Evolutionary conservation across 2,113 vertebrate species (phyloP), one percentile per base, ranked within the genome.

Genomic region (Aegithalos caudatus): DNA sequence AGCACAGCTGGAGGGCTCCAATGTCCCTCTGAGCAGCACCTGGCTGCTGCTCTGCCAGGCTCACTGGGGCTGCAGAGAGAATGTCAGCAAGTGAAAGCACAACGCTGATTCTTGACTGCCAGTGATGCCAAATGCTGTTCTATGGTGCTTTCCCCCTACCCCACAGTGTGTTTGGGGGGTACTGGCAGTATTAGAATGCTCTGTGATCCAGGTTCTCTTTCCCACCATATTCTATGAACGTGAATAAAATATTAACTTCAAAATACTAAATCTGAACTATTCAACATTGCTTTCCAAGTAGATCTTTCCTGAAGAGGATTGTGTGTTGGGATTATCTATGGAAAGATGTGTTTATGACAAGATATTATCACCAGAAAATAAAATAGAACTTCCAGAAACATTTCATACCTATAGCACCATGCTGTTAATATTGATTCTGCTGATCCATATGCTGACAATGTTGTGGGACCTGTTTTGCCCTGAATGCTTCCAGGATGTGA

Each of bases 111-210:
- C 67, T 13, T 8, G 37, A 6, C 67, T 11, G 28, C 62, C 37
- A 53, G 27, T 1, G 1, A 19, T 57, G 25, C 27, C 57, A 47
- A 20, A 28, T 9, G 73, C 24, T 0, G 0, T 5, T 27, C 40
- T 29, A 7, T 1, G 10, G 27, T 17, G 61, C 13, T 20, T 4
- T 5, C 3, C 4, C 3, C 15, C 14, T 10, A 20, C 3, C 15
- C 14, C 11, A 20, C 33, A 10, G 57, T 15, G 35, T 45, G 15
- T 70, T 54, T 37, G 16, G 20, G 48, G 24, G 31, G 10, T 31
- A 29, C 24, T 35, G 25, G 44, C 71, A 77, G 14, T 14, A 58
- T 53, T 18, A 37, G 62, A 76, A 51, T 14, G 16, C 21, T 60
- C 71, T 42, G 15, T 25, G 27, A 78, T 70, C 10, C 2, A 2